These are phyloP conservation scores for Megaleporinus macrocephalus DNA, from an alignment of 2,113 vertebrate genomes.

Conservation along the genomic window DNA sequence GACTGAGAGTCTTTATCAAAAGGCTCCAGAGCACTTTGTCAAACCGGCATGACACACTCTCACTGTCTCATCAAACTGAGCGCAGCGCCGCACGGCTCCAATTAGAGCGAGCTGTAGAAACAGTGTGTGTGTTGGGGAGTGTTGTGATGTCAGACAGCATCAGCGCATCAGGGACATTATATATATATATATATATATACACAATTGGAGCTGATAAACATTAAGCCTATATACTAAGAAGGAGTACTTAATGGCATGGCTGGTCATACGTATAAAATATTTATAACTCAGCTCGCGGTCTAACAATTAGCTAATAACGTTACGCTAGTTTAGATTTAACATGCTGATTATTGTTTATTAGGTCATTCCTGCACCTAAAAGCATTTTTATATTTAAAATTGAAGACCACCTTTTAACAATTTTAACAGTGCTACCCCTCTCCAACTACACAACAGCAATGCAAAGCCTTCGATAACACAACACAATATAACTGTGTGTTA, in stretches of 20 bases:
- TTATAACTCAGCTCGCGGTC: no score
- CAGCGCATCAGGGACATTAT: not conserved
- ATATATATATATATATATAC: no score
- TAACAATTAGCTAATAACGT: no score
- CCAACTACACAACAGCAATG: conserved; percentile 45
- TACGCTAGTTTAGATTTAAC: no score
- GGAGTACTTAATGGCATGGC: no score
- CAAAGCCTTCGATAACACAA: conserved; percentile 44
- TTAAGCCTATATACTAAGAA: no score
- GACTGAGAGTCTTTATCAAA: conserved; percentile 52
- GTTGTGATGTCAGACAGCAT: not conserved
- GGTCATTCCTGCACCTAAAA: not conserved
- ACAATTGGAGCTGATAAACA: no score
- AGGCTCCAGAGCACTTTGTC: conserved; percentile 49
- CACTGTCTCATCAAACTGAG: conserved; percentile 38
- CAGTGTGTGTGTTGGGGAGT: not conserved
- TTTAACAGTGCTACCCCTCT: not conserved
- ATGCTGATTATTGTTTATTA: not conserved
- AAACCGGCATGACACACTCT: conserved; percentile 30
- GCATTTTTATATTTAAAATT: not conserved
- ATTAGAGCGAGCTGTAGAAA: conserved; percentile 43
- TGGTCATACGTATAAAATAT: no score
- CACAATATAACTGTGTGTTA: conserved; percentile 36
- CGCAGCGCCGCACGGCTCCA: conserved; percentile 43
- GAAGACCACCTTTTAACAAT: not conserved